Conservation (phyloP, 2,888 invertebrate species). For the Tortricodes alternella region DNA sequence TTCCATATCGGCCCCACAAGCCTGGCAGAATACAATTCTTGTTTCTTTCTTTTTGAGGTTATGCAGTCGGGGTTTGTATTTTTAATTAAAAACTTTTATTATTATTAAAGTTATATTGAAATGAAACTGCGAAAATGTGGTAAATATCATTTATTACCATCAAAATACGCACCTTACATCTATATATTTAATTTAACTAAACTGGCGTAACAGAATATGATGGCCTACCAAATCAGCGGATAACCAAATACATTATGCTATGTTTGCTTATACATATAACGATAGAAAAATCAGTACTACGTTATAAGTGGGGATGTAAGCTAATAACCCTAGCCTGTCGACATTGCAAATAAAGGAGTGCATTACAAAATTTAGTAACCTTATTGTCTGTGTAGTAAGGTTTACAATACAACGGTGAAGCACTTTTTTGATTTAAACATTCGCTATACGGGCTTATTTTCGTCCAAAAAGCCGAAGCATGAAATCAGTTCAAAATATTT, state of each 20-base stretch:
- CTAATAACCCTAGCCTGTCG: conserved; percentile 10
- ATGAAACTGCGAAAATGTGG: conserved; percentile 47
- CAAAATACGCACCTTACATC: conserved; percentile 69
- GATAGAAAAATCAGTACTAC: conserved; percentile 53
- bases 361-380: not conserved
- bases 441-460: too few relatives aligned
- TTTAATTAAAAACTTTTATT: too few relatives aligned
- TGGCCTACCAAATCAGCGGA: conserved; percentile 43
- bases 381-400: not conserved
- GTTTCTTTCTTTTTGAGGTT: too few relatives aligned
- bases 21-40: too few relatives aligned
- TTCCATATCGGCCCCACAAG: too few relatives aligned
- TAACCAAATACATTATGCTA: conserved; percentile 27
- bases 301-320: conserved; percentile 38
- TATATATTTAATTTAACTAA: conserved; percentile 63
- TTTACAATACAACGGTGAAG: not conserved
- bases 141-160: conserved; percentile 76
- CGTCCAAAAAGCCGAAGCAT: too few relatives aligned
- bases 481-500: too few relatives aligned
- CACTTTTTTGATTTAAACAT: not conserved
- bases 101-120: conserved; percentile 26
- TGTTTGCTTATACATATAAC: conserved; percentile 35
- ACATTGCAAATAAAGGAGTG: not conserved
- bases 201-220: conserved; percentile 66
- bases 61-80: too few relatives aligned